Base-by-base conservation (phyloP, 1,140 invertebrate species). In the Euschistus heros region DNA sequence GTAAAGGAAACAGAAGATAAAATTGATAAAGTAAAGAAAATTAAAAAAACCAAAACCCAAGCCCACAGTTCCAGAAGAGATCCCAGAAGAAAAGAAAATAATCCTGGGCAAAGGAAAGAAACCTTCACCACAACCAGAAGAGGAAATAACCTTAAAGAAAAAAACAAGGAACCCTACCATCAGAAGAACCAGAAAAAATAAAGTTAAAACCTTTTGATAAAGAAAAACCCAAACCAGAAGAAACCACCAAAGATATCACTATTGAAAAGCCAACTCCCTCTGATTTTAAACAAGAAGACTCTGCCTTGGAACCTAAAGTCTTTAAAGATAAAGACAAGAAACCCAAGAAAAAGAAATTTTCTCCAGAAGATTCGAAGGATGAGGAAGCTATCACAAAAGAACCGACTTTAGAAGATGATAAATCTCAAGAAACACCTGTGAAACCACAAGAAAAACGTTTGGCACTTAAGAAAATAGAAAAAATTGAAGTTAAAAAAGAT, bases 381-480 rank as follows among this genome's bases (percentile, higher is more conserved):
- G 46, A 50, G 50, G 71, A 71, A 61, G 64, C 64, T n/a, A 65
- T 65, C 44, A 63, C 69, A 61, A 50, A 68, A 65, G 66, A 64
- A 52, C 24, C 60, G n/a, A 66, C 33, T 30, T 3, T 44, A 18
- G 60, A 24, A 63, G 57, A 60, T 57, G 44, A 37, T 22, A 66
- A 44, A 50, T 44, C 44, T 2, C 18, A 62, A 70, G 64, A 73
- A 18, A 73, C 70, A 33, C 60, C 70, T 2, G 71, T 73, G 66
- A 71, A 73, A 37, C 47, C 59, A 14, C 57, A 67, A 62, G 63
- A 68, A 24, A 57, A 57, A 57, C 24, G 6, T 13, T 1, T 27
- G n/a, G 54, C 15, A 0, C 72, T 68, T 22, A 76, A 78, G 63
- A 74, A 76, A n/a, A 77, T 78, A 22, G 70, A 72, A 67, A 42